Evolutionary conservation across 2,797 vertebrate species (phyloP), one percentile per base, ranked within the genome.

Genomic region (Sternotherus odoratus): DNA sequence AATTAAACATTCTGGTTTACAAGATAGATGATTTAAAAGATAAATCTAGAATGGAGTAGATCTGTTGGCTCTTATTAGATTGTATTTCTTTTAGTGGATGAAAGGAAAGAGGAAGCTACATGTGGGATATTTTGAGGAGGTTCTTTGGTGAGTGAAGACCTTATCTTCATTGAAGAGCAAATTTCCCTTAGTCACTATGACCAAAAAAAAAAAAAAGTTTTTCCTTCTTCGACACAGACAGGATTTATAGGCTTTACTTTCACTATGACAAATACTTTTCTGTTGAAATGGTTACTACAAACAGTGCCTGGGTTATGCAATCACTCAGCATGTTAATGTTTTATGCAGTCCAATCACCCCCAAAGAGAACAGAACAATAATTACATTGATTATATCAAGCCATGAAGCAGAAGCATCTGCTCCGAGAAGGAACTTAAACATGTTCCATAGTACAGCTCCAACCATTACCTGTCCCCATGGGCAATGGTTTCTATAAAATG

Each of bases 141-240:
- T 89, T 91, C 91, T 91, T 94, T 80, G 86, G 86, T 92, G 78
- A 78, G 92, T 82, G 87, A 77, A 95, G 63, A 91, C 39, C 78
- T 83, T 84, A 94, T 80, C 17, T 74, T 46, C 83, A 93, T 86
- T 23, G 79, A 1, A 94, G 82, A 39, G 75, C n/a, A 46, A 92
- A 75, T 93, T 94, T 93, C 50, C 89, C 83, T 97, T 96, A 95
- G 83, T 90, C 49, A 97, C 87, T 88, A 92, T 96, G 95, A 97
- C 94, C 51, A 26, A 36, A 57, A 16, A 33, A 82, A 33, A 82
- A 88, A 69, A 49, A 3, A 91, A 82, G 43, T 21, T 77, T 72
- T 86, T 92, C 75, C 56, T 81, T 89, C 83, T 86, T 79, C 43
- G 21, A 72, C 28, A 57, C 79, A 51, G 46, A 69, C 74, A 49